phyloP scores from a whole-genome alignment of 2,113 vertebrate genomes.

The Oncorhynchus gorbuscha region DNA sequence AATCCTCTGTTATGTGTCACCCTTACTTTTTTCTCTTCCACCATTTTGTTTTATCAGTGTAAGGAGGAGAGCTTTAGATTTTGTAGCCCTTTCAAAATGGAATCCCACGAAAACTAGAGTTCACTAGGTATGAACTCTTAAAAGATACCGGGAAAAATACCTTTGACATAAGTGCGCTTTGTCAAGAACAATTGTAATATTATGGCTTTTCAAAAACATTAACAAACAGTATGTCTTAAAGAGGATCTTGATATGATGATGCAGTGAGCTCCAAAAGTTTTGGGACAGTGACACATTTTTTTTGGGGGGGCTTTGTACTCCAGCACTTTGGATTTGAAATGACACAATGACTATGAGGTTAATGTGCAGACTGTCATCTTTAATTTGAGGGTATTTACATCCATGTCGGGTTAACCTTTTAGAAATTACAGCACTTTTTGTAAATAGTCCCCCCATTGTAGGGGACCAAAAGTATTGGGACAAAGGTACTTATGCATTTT shows the following conservation, averaged over 20 bases:
- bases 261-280: conserved; percentile 46
- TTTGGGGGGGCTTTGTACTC: conserved; percentile 43
- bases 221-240: not conserved
- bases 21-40: conserved; percentile 32
- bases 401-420: too few species aligned
- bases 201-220: not conserved
- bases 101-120: not conserved
- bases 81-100: not conserved
- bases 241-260: conserved; percentile 46
- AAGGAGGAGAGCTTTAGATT: conserved; percentile 21
- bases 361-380: too few species aligned
- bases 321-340: too few species aligned
- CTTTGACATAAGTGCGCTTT: not conserved
- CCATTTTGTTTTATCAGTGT: conserved; percentile 1
- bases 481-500: too few species aligned
- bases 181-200: not conserved
- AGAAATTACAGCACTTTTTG: too few species aligned
- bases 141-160: not conserved
- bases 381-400: too few species aligned
- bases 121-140: not conserved
- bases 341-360: too few species aligned
- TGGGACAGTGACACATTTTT: conserved; percentile 44
- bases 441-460: too few species aligned
- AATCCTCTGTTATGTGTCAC: conserved; percentile 42
- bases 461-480: too few species aligned